Evolutionary conservation across 2,888 invertebrate species (phyloP).

Genomic region (Pristionchus maxplancki): DNA sequence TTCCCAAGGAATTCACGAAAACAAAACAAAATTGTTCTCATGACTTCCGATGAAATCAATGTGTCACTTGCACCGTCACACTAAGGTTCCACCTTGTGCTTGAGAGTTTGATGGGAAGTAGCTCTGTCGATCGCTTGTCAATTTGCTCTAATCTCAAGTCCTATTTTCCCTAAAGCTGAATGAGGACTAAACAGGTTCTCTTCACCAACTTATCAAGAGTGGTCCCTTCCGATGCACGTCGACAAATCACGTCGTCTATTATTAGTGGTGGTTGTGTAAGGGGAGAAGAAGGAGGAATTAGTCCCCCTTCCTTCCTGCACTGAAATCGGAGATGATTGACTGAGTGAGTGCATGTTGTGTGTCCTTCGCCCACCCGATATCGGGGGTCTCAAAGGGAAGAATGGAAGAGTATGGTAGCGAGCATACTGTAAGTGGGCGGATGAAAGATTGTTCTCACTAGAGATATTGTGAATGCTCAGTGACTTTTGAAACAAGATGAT

Average conservation of each 20-base stretch:
- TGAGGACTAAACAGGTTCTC: too few relatives aligned
- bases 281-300: constrained; percentile 32
- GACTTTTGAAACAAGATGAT: too few relatives aligned
- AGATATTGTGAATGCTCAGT: not conserved
- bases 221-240: too few relatives aligned
- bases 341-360: constrained; percentile 35
- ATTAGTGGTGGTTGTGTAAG: constrained; percentile 25
- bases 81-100: not conserved
- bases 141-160: too few relatives aligned
- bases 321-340: constrained; percentile 43
- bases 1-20: not conserved
- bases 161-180: too few relatives aligned
- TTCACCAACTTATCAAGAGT: too few relatives aligned
- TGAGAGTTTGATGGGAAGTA: too few relatives aligned
- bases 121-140: too few relatives aligned
- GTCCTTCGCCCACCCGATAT: not conserved
- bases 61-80: not conserved
- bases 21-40: not conserved
- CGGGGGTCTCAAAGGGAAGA: not conserved
- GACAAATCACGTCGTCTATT: constrained; percentile 21
- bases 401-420: not conserved
- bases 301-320: not conserved
- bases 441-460: not conserved
- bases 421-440: not conserved
- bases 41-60: not conserved